Base-by-base conservation (phyloP, 1,140 invertebrate species). In the Leptonema lineaticorne region DNA sequence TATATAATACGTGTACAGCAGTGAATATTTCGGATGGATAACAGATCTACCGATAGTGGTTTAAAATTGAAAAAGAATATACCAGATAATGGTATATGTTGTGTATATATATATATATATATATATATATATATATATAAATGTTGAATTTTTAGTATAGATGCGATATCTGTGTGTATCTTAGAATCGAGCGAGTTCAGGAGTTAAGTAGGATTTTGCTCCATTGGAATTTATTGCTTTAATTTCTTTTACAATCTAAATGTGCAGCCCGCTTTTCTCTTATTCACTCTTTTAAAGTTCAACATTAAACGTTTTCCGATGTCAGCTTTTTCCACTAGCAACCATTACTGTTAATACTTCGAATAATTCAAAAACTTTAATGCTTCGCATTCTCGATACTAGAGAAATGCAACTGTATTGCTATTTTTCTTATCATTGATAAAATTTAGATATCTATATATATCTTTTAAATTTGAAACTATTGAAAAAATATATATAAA, bases 191-290 rank as follows among this genome's bases (percentile, higher is more conserved):
- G 37, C 37, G 37, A 41, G 37, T 4, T 22, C 11, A 30, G 46
- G 46, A 53, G 48, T 66, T 66, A 57, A 66, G 63, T 8, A 22
- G 63, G 63, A 57, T 66, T 66, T 66, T 24, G 63, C 33, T 66
- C 28, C 27, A 18, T n/a, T 56, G 48, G 26, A 66, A 66, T 66
- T 66, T 66, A 66, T 66, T 66, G 50, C 63, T 41, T 66, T 66
- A 66, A 66, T 66, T 66, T 66, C 63, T 66, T 66, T 66, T 57
- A 66, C 20, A 66, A 66, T 41, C 57, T 56, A 56, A 66, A 50
- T 53, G 50, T 56, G 20, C 26, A n/a, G n/a, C n/a, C n/a, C 5
- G 20, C 18, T 18, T 2, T 26, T 62, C 20, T 22, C 62, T 46
- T 4, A 9, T 53, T 53, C 20, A 8, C 24, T 7, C 50, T 20